Base-by-base conservation (phyloP, 2,888 invertebrate genomes). In the Aethes cnicana region DNA sequence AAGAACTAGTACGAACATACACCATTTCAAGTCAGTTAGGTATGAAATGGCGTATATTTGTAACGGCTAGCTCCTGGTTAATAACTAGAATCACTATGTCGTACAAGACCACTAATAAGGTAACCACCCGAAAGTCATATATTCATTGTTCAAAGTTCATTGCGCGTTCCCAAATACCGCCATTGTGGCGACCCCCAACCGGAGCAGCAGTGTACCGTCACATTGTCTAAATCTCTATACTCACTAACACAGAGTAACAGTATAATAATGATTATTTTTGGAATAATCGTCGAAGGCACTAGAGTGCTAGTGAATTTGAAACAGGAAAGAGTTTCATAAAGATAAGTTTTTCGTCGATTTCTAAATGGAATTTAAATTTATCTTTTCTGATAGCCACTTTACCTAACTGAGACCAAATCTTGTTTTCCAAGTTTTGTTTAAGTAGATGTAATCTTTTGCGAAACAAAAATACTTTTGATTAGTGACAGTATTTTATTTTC, bases 181-280 rank as follows among this genome's bases (percentile, higher is more conserved):
- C 23, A 23, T 16, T 12, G 11, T 6, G 30, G 12, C 35, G 23
- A 2, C 9, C 11, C 21, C 20, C 2, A 16, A 18, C 28, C 43
- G 16, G 6, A 28, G 50, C 36, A 33, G 54, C 53, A 36, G 43
- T 37, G 42, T 39, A 36, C 56, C 46, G 57, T 47, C 56, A 61
- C 53, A 54, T 57, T 61, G 65, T 65, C 70, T 72, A 74, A 64
- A 61, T 59, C 25, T 59, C 73, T 78, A 78, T 62, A 57, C 70
- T 84, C 82, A 84, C 85, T 84, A 85, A 84, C 83, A 81, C 68
- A 72, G 84, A 85, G 81, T 66, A 79, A 81, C 75, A 71, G 70
- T 69, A 68, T 62, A 49, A 57, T 57, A 61, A 56, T 59, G 58
- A 57, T 62, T 61, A 57, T 59, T 61, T n/a, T 54, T 21, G 48